Evolutionary conservation across 2,113 vertebrate species (phyloP), one percentile per base, ranked within the genome.

Genomic region (Halichoeres trimaculatus): DNA sequence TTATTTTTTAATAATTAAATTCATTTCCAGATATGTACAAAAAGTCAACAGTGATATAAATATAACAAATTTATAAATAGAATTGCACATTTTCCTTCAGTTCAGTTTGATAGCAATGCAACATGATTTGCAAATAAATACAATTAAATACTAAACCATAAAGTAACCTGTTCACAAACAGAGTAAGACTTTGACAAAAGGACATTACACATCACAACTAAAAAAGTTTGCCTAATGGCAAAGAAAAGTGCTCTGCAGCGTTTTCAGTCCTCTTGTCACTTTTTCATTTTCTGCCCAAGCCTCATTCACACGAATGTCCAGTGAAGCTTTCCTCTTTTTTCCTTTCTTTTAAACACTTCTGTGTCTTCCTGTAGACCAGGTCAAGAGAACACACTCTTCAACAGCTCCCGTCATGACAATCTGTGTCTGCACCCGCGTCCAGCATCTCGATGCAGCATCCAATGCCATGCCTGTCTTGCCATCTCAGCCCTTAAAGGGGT

Each of bases 11-110:
- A 80, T 78, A 83, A 62, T 55, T 76, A 68, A 72, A 3, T 64
- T 73, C 70, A 81, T 83, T 84, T 80, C 9, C 24, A 64, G 36
- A 19, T 50, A 67, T 1, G 54, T 89, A 76, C 67, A 88, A 88
- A 92, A 88, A 74, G 1, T 65, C 36, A 78, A 52, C 70, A 80
- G 19, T 70, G 0, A 76, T 71, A 89, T 78, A 84, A 86, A 90
- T 83, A 89, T 45, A 16, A 50, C 5, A 19, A 35, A 58, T 69
- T 62, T 58, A 80, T 62, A 86, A 82, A 85, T 80, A 43, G 81
- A 64, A 80, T 82, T 80, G 62, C 84, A 85, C 76, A 75, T 53
- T 76, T 57, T 63, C 17, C 23, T 69, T 54, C 12, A 19, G 22
- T 0, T 35, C 50, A 48, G 24, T 72, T 57, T 20, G 26, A 52